These are phyloP conservation scores for Calameuta pallipes DNA, from an alignment of 2,888 invertebrate genomes.

Conservation along the genomic window DNA sequence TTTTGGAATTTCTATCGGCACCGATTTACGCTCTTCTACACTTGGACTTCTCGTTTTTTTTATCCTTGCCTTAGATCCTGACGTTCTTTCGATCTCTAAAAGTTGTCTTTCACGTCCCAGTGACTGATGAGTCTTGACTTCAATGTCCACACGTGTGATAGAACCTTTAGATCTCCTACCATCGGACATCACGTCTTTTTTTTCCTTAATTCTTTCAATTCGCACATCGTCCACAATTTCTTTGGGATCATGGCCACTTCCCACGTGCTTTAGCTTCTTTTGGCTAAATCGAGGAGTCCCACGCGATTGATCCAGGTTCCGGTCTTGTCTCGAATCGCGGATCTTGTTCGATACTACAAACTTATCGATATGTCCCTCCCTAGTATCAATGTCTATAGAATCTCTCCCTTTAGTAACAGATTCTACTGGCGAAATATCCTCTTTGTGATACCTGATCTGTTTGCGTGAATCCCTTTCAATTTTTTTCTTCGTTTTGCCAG, in stretches of 20 bases:
- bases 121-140: not conserved
- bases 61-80: not conserved
- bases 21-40: not conserved
- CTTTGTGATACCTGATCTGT: not conserved
- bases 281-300: not conserved
- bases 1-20: not conserved
- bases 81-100: not conserved
- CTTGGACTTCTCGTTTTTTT: not conserved
- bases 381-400: not conserved
- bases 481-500: not conserved
- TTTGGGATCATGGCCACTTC: not conserved
- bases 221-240: not conserved
- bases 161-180: not conserved
- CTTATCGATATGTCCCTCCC: not conserved
- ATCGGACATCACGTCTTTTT: not conserved
- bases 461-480: not conserved
- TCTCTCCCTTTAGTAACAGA: not conserved
- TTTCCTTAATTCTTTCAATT: not conserved
- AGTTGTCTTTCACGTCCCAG: not conserved
- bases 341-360: not conserved
- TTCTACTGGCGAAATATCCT: not conserved
- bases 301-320: not conserved
- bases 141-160: not conserved
- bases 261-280: not conserved
- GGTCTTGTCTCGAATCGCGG: not conserved